These are phyloP conservation scores for Zaprionus lachaisei DNA, from an alignment of 1,140 invertebrate genomes.

Conservation along the genomic window DNA sequence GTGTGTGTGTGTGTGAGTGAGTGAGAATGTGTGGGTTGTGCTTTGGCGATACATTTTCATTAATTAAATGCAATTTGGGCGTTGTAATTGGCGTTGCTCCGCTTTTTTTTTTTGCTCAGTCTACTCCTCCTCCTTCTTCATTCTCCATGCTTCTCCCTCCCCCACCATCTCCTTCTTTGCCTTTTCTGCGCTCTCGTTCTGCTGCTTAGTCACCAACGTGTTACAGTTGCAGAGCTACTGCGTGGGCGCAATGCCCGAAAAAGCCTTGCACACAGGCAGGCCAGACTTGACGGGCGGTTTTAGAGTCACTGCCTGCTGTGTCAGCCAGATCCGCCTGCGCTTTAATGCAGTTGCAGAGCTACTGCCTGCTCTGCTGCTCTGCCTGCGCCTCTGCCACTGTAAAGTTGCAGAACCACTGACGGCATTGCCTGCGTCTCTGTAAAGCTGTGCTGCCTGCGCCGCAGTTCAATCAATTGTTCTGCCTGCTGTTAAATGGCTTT, in stretches of 20 bases:
- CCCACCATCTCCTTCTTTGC: not conserved
- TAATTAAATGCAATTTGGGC: constrained; percentile 81
- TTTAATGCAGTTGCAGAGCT: not conserved
- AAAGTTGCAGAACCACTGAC: too few relatives aligned
- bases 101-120: not conserved
- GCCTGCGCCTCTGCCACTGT: too few relatives aligned
- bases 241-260: constrained; percentile 33
- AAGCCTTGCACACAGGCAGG: not conserved
- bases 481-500: not conserved
- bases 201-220: constrained; percentile 62
- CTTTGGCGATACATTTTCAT: constrained; percentile 70
- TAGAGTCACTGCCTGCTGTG: constrained; percentile 7
- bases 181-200: constrained; percentile 16
- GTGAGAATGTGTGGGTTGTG: constrained; percentile 43
- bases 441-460: not conserved
- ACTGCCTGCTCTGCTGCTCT: not conserved
- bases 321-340: too few relatives aligned
- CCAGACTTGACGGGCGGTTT: constrained; percentile 19
- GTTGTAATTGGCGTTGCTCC: constrained; percentile 69
- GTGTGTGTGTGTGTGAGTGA: not conserved
- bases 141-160: not conserved
- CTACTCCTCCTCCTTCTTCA: not conserved
- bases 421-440: not conserved
- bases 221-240: constrained; percentile 46
- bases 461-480: not conserved